Evolutionary conservation across 2,797 vertebrate genomes (phyloP), one percentile per base, ranked within the genome.

Genomic region (Leuciscus waleckii): DNA sequence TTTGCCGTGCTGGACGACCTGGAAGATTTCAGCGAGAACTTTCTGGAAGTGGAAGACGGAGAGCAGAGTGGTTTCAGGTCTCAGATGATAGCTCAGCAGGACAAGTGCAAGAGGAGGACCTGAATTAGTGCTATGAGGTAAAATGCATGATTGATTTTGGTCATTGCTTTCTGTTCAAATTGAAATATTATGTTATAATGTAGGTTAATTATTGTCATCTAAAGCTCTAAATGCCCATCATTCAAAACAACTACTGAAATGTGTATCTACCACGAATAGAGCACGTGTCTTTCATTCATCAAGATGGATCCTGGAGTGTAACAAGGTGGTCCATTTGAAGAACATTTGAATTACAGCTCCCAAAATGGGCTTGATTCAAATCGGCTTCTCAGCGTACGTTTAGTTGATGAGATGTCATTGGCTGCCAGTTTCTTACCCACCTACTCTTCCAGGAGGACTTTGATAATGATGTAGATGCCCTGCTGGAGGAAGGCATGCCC

Each of bases 1-100:
- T 99, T 97, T 85, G 98, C 98, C 51, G 98, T 99, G 91, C 95
- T 99, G 93, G 98, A 99, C 93, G 98, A 99, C 92, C 95, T 99
- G 95, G 98, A 98, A 92, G 98, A 99, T 92, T 96, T 97, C 94
- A 98, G 97, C 84, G 98, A 99, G 92, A 98, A 98, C 95, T 97
- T 99, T 93, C 93, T 98, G 95, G 97, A 99, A 92, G 94, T 95
- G 86, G 97, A 98, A 26, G 92, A 95, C 84, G 96, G 96, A 91
- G 97, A 97, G 91, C 93, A 94, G 87, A 95, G 94, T 89, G 97
- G 96, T 94, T 99, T 99, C 96, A 95, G 96, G 88, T 97, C 98
- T 92, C 96, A 98, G 91, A 95, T 96, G 90, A 97, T 99, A 91
- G 95, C 95, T 93, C 98, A 99, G 75, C 97, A 96, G 92, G 97